These are phyloP conservation scores for Caenorhabditis sp. DNA, from an alignment of 2,888 invertebrate species.

Conservation along the genomic window DNA sequence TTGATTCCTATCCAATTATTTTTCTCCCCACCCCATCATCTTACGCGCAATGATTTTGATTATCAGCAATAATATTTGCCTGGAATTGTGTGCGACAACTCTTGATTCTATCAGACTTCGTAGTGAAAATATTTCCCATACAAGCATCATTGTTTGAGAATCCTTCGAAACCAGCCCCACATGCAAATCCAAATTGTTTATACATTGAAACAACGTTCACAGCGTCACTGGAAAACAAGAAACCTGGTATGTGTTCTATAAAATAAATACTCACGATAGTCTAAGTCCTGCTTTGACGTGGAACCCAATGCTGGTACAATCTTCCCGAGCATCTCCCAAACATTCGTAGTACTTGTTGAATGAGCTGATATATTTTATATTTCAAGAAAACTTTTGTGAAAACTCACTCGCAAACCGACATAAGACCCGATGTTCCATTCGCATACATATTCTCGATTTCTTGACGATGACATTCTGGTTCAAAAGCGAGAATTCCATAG, in stretches of 20 bases:
- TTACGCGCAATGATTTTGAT: constrained; percentile 27
- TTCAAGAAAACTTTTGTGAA: neutral
- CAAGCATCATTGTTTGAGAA: constrained; percentile 34
- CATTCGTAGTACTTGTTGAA: constrained; percentile 43
- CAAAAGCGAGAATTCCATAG: constrained; percentile 38
- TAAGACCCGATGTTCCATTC: constrained; percentile 36
- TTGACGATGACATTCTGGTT: constrained; percentile 46
- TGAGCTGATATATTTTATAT: constrained; percentile 21
- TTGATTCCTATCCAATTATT: no score
- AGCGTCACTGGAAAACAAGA: constrained; percentile 28
- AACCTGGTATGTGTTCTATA: neutral
- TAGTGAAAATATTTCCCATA: constrained; percentile 26
- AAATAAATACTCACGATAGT: constrained; percentile 12
- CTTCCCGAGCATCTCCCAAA: constrained; percentile 31
- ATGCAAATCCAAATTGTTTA: constrained; percentile 48
- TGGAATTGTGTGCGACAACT: constrained; percentile 22
- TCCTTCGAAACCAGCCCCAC: constrained; percentile 47
- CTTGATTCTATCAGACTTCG: constrained; percentile 10
- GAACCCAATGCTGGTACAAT: constrained; percentile 36
- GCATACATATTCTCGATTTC: constrained; percentile 44
- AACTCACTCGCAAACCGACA: constrained; percentile 43
- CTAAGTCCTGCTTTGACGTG: constrained; percentile 39
- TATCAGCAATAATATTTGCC: constrained; percentile 13
- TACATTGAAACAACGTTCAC: constrained; percentile 37
- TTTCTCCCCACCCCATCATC: neutral